Evolutionary conservation across 1,140 invertebrate genomes (phyloP).

Genomic region (Cepaea nemoralis): DNA sequence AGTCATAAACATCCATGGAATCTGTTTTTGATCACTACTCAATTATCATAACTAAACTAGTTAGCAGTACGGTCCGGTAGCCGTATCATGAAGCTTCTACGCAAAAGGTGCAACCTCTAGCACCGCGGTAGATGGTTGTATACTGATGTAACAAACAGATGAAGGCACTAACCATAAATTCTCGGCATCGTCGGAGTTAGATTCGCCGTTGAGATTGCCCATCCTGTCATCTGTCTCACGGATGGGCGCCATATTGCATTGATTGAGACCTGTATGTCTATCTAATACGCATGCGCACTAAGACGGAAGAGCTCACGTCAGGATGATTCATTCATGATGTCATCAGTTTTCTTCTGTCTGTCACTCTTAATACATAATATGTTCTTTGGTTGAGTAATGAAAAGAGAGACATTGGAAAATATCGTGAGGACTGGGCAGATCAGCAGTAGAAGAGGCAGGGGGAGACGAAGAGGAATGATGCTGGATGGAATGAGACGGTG

Average conservation of each 20-base stretch:
- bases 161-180: conserved; percentile 72
- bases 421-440: no score
- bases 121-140: no score
- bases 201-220: conserved; percentile 61
- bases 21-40: not conserved
- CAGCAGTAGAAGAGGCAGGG: no score
- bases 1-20: no score
- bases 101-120: no score
- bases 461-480: no score
- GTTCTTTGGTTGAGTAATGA: no score
- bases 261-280: conserved; percentile 32
- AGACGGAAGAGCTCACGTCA: conserved; percentile 38
- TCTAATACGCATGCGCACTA: conserved; percentile 57
- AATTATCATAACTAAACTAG: not conserved
- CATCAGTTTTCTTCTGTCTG: no score
- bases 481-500: no score
- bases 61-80: not conserved
- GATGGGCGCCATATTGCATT: conserved; percentile 69
- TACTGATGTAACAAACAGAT: no score
- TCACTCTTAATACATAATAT: no score
- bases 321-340: conserved; percentile 51
- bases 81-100: not conserved
- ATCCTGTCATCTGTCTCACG: conserved; percentile 65
- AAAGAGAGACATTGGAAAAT: no score
- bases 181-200: conserved; percentile 66